phyloP scores from a whole-genome alignment of 2,113 vertebrate genomes.

The Patagioenas fasciata region DNA sequence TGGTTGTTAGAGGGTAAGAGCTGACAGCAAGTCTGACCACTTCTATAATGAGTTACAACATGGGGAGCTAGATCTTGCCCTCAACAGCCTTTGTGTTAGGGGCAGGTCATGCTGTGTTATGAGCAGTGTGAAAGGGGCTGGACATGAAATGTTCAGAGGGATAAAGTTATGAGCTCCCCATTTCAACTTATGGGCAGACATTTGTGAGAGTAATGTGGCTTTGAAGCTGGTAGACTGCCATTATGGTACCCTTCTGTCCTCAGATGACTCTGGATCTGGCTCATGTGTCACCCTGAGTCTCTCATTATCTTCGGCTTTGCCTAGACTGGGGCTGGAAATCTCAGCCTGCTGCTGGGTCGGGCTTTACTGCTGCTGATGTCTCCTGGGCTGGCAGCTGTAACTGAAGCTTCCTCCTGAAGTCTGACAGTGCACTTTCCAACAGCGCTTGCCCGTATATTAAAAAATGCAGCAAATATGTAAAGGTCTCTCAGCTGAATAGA shows the following conservation, averaged over 20 bases:
- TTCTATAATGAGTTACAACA: neutral
- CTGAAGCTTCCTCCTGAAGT: neutral
- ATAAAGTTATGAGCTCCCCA: neutral
- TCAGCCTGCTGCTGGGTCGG: rapidly evolving
- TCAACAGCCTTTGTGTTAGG: neutral
- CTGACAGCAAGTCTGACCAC: neutral
- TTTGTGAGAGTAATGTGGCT: neutral
- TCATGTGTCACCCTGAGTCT: neutral
- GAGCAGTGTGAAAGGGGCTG: neutral
- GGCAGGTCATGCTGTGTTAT: neutral
- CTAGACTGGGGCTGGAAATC: neutral
- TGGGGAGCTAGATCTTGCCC: neutral
- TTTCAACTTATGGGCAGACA: neutral
- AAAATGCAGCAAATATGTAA: neutral
- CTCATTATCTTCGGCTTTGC: neutral
- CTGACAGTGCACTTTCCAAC: neutral
- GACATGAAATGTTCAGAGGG: neutral
- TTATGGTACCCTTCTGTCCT: neutral
- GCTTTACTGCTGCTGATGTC: neutral
- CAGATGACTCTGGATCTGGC: neutral
- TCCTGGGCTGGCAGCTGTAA: neutral
- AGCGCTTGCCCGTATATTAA: neutral
- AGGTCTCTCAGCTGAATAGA: neutral
- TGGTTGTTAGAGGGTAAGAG: neutral
- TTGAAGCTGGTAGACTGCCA: neutral